These are phyloP conservation scores for Zingel zingel DNA, from an alignment of 2,113 vertebrate species.

Conservation along the genomic window DNA sequence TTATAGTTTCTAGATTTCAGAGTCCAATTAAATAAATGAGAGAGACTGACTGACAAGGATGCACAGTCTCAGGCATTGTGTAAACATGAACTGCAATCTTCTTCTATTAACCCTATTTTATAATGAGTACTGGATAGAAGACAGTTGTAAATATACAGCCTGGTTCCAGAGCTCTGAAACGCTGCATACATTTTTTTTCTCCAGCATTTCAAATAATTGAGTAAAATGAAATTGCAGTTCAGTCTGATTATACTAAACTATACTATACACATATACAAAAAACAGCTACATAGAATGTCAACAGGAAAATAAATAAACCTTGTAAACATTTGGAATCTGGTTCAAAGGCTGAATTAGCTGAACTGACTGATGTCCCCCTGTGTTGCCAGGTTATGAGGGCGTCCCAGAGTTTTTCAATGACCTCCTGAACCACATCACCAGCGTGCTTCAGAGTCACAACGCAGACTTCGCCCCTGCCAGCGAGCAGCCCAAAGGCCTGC, in stretches of 20 bases:
- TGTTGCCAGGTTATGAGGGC: slow-evolving; percentile 92
- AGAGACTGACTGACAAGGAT: no score
- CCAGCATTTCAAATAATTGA: no score
- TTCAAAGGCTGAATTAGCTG: not conserved
- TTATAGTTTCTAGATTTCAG: no score
- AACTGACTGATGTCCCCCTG: not conserved
- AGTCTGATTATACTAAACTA: not conserved
- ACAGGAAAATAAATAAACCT: not conserved
- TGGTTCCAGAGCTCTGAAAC: not conserved
- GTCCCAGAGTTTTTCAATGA: slow-evolving; percentile 96
- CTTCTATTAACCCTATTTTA: no score
- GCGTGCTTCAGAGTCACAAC: slow-evolving; percentile 89
- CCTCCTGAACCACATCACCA: slow-evolving; percentile 95
- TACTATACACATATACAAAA: not conserved
- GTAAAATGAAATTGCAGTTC: not conserved
- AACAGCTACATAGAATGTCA: not conserved
- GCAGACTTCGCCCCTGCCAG: slow-evolving; percentile 75
- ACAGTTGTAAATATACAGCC: no score
- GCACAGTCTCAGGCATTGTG: no score
- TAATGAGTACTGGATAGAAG: no score
- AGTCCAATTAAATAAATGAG: no score
- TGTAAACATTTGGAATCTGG: not conserved
- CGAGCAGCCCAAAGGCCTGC: slow-evolving; percentile 76
- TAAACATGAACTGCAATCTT: no score
- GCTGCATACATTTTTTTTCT: not conserved